These are phyloP conservation scores for Xiphophorus hellerii DNA, from an alignment of 2,113 vertebrate genomes.

Conservation along the genomic window DNA sequence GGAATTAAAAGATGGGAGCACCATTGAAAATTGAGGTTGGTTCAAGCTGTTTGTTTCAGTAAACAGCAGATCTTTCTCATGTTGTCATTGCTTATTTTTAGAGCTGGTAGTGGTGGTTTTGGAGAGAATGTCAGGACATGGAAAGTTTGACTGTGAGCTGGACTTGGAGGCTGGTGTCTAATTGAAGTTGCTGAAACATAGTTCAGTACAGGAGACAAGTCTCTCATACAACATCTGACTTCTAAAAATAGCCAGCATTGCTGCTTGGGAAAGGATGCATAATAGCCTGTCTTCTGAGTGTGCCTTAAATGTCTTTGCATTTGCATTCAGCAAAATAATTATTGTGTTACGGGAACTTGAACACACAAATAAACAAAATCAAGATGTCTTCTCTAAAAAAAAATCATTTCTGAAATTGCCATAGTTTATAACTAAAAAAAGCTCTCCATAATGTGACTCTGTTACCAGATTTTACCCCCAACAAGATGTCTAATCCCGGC, in stretches of 20 bases:
- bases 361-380: not conserved
- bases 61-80: slow-evolving; percentile 58
- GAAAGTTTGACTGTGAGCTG: slow-evolving; percentile 17
- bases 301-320: not conserved
- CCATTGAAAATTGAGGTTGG: too few species aligned
- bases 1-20: too few species aligned
- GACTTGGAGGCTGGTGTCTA: slow-evolving; percentile 24
- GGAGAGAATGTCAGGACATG: not conserved
- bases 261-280: slow-evolving; percentile 12
- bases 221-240: not conserved
- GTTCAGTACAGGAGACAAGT: slow-evolving; percentile 27
- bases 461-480: not conserved
- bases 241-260: slow-evolving; percentile 13
- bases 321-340: slow-evolving; percentile 13
- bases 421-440: not conserved
- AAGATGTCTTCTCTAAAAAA: too few species aligned
- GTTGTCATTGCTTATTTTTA: slow-evolving; percentile 34
- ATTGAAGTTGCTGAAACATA: slow-evolving; percentile 32
- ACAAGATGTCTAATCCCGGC: not conserved
- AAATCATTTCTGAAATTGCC: too few species aligned
- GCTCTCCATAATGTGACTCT: not conserved
- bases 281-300: not conserved
- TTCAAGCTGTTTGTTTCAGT: slow-evolving; percentile 26
- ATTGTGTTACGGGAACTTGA: not conserved
- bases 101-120: slow-evolving; percentile 8